A percentile compares a stretch with the other conserved stretches of the same genome.
phyloP scores from a whole-genome alignment of 2,113 vertebrate species.

The Apus apus region DNA sequence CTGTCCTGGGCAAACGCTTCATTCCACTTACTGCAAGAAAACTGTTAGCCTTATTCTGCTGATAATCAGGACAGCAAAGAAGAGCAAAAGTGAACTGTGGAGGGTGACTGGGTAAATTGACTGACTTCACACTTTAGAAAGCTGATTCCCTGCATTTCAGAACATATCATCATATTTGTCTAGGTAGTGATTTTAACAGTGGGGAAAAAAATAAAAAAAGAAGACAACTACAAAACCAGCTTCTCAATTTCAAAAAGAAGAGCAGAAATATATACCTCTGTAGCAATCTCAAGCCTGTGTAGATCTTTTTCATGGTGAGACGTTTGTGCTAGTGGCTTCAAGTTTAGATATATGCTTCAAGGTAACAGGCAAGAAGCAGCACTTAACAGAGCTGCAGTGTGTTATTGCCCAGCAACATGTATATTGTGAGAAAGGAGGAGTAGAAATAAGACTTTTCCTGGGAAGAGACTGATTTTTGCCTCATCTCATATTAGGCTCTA shows the following conservation, averaged over 20 bases:
- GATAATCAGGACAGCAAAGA: not conserved
- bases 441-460: not conserved
- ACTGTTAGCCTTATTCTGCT: not conserved
- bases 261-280: not conserved
- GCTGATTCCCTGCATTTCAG: not conserved
- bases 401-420: not conserved
- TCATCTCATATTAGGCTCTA: not conserved
- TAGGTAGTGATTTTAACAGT: not conserved
- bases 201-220: not conserved
- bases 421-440: not conserved
- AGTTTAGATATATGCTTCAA: not conserved
- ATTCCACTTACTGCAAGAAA: not conserved
- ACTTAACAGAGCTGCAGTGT: not conserved
- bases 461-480: not conserved
- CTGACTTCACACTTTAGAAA: not conserved
- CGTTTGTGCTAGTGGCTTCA: not conserved
- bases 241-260: not conserved
- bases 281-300: not conserved
- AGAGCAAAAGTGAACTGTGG: not conserved
- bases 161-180: not conserved
- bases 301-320: not conserved
- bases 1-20: not conserved
- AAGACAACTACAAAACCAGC: not conserved
- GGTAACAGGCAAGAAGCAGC: not conserved
- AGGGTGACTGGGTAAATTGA: not conserved